These are phyloP conservation scores for Arothron firmamentum DNA, from an alignment of 2,113 vertebrate species.

Conservation along the genomic window DNA sequence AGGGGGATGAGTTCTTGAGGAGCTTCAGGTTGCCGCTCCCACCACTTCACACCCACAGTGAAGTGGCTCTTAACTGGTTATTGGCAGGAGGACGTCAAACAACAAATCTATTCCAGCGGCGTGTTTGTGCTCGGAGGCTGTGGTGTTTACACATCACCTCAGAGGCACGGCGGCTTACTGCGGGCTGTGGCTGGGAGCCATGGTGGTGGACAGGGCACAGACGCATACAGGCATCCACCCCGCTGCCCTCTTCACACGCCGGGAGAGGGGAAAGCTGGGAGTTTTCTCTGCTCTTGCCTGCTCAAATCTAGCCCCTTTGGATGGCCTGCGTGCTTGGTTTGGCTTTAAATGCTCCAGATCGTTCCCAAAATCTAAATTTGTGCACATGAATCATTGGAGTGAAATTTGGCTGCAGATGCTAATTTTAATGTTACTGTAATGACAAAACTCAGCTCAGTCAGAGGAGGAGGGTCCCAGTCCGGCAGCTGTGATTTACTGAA, in stretches of 20 bases:
- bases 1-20: constrained; percentile 21
- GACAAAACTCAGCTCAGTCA: no score
- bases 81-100: constrained; percentile 47
- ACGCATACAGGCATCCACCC: constrained; percentile 43
- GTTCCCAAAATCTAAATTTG: no score
- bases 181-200: constrained; percentile 51
- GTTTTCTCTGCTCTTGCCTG: constrained; percentile 28
- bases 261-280: constrained; percentile 34
- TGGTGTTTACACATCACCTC: constrained; percentile 63
- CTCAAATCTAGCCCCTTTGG: no score
- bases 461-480: no score
- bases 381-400: no score
- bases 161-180: constrained; percentile 47
- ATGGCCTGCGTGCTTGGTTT: no score
- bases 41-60: constrained; percentile 42
- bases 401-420: no score
- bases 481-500: no score
- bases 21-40: constrained; percentile 5
- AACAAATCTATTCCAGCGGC: constrained; percentile 51
- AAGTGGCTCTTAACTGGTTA: constrained; percentile 53
- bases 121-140: constrained; percentile 61
- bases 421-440: no score
- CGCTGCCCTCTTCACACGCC: constrained; percentile 52
- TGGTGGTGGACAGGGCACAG: constrained; percentile 46
- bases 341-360: no score